phyloP scores from a whole-genome alignment of 2,888 invertebrate species.

The Petrophora chlorosata region DNA sequence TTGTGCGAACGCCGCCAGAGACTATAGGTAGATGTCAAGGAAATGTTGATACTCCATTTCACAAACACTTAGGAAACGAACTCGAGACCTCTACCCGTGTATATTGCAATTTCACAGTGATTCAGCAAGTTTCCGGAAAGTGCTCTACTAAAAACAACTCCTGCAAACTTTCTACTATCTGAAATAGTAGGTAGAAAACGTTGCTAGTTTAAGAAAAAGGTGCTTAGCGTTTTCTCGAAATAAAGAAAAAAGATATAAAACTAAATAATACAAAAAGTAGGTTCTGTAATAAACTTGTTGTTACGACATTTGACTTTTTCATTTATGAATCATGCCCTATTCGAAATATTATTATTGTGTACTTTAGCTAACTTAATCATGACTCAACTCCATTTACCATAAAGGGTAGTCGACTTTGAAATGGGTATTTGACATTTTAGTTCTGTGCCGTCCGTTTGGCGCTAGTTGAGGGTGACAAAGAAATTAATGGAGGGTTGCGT shows the following conservation, averaged over 20 bases:
- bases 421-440: constrained; percentile 36
- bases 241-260: neutral
- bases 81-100: constrained; percentile 14
- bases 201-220: constrained; percentile 12
- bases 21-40: constrained; percentile 19
- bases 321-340: constrained; percentile 13
- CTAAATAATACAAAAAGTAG: neutral
- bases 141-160: constrained; percentile 19
- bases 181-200: constrained; percentile 5
- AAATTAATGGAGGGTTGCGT: constrained; percentile 29
- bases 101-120: constrained; percentile 34
- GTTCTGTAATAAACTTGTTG: neutral
- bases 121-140: constrained; percentile 27
- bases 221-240: neutral
- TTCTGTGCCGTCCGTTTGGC: constrained; percentile 19
- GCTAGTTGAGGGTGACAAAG: constrained; percentile 26
- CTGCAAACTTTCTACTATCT: constrained; percentile 15
- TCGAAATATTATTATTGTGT: constrained; percentile 28
- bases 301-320: neutral
- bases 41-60: constrained; percentile 33
- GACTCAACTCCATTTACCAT: constrained; percentile 30
- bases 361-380: constrained; percentile 33
- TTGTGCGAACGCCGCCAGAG: constrained; percentile 18
- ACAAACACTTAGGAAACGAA: constrained; percentile 31
- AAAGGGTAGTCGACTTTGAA: constrained; percentile 32